Base-by-base conservation (phyloP, 2,113 vertebrate species). In the Campylorhamphus procurvoides region DNA sequence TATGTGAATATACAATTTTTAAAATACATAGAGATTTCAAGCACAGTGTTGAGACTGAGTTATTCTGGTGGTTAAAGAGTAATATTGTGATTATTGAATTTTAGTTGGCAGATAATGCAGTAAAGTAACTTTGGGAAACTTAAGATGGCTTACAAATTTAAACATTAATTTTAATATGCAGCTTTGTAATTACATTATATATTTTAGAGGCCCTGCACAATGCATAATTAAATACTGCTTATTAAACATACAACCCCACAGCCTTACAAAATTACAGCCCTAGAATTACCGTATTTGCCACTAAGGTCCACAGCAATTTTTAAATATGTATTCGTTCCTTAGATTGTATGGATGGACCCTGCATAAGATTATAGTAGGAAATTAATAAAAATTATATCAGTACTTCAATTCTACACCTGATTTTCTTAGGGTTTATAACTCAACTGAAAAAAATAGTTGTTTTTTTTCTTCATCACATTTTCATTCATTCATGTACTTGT, bases 371-470 rank as follows among this genome's bases (percentile, higher is more conserved):
- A 82, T 91, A 73, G 83, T 73, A 84, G 25, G 25, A 91, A 19
- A 78, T 91, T 82, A 94, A 74, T 37, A 87, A 73, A 95, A 94
- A 42, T 83, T 78, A 14, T 52, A 76, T 76, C 56, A 96, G 67
- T 53, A 82, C 37, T 93, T 93, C 58, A 47, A 35, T 90, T 95
- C 58, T 78, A 78, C 46, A 59, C 49, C 18, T 72, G 35, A 63
- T 94, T 96, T 97, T 91, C 94, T 85, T 67, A 67, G 68, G 14
- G 24, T 92, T 95, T 92, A 71, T 83, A 92, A 72, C 12, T 53
- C 31, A 63, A 78, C 9, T 29, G 33, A 75, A 85, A 93, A 93
- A 94, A 81, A 72, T 14, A 74, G 37, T 17, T 31, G 25, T 7
- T 60, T 76, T 91, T 80, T 91, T 53, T 56, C 23, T 35, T 31